Evolutionary conservation across 2,113 vertebrate genomes (phyloP).

Genomic region (Nematolebias whitei): DNA sequence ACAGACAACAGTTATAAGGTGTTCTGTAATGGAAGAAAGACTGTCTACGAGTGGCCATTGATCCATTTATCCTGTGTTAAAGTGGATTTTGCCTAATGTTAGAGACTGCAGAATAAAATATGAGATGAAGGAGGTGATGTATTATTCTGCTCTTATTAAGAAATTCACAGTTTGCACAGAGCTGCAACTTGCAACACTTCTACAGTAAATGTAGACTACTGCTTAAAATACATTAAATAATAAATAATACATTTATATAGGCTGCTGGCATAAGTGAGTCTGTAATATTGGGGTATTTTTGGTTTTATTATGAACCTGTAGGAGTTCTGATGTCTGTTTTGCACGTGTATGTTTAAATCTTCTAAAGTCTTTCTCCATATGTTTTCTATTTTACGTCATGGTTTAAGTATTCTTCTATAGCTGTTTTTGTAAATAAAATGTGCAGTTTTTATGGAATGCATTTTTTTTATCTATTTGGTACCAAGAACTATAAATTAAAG

Average conservation of each 20-base stretch:
- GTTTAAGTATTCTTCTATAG: no score
- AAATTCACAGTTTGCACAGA: not conserved
- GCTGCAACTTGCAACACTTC: not conserved
- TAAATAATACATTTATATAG: no score
- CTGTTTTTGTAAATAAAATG: no score
- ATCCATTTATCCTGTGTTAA: not conserved
- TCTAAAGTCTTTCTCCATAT: no score
- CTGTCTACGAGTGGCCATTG: not conserved
- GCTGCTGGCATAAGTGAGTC: no score
- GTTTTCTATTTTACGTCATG: no score
- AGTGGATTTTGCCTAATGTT: slow-evolving; percentile 1
- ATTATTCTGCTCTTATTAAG: slow-evolving; percentile 1
- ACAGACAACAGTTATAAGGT: not conserved
- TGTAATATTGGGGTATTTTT: not conserved
- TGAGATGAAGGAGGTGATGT: slow-evolving; percentile 12
- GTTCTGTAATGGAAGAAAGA: not conserved
- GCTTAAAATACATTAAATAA: no score
- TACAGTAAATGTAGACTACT: not conserved
- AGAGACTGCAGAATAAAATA: slow-evolving; percentile 3
- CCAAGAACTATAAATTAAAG: no score
- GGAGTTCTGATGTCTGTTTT: no score
- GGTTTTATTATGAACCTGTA: not conserved
- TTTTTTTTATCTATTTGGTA: no score
- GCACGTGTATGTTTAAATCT: no score
- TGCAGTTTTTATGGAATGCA: no score